These are phyloP conservation scores for Cotesia typhae DNA, from an alignment of 1,140 invertebrate species.

Conservation along the genomic window DNA sequence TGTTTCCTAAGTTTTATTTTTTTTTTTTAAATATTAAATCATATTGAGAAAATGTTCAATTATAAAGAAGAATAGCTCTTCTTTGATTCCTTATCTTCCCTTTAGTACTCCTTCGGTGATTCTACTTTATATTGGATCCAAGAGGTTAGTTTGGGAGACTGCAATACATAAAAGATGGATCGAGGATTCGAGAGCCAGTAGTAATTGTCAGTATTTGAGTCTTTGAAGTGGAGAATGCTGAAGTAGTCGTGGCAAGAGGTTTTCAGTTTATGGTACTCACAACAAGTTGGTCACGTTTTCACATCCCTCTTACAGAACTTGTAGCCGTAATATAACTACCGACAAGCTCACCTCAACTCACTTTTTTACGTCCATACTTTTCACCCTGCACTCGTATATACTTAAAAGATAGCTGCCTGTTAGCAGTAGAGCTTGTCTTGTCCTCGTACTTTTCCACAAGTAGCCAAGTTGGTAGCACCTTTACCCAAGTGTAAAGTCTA, in stretches of 20 bases:
- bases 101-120: no score
- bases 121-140: no score
- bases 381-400: slow-evolving; percentile 26
- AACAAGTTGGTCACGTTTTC: slow-evolving; percentile 46
- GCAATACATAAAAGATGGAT: slow-evolving; percentile 3
- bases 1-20: background rate
- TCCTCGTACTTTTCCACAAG: slow-evolving; percentile 18
- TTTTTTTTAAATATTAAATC: no score
- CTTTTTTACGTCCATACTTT: slow-evolving; percentile 23
- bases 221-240: slow-evolving; percentile 35
- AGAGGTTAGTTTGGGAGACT: background rate
- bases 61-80: no score
- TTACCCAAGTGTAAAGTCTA: no score
- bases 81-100: no score
- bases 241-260: slow-evolving; percentile 22
- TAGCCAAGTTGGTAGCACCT: background rate
- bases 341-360: slow-evolving; percentile 34
- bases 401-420: slow-evolving; percentile 22
- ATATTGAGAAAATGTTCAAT: no score
- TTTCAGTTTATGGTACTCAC: slow-evolving; percentile 42
- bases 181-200: background rate
- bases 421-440: slow-evolving; percentile 22
- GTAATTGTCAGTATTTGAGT: background rate
- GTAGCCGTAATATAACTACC: slow-evolving; percentile 40
- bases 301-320: slow-evolving; percentile 30